phyloP scores from a whole-genome alignment of 2,888 invertebrate species.

The Acrocera orbiculus region DNA sequence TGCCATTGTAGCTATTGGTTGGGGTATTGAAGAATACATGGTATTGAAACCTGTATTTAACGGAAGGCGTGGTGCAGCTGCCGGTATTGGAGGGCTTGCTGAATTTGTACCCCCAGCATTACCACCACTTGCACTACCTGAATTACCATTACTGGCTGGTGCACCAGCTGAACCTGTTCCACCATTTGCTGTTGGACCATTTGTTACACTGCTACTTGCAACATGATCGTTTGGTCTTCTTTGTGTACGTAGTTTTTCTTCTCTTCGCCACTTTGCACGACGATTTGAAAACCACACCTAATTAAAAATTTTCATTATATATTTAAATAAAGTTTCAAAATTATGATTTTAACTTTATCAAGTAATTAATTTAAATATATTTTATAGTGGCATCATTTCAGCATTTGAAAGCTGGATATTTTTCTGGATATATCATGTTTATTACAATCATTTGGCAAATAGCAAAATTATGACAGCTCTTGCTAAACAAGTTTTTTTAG shows the following conservation, averaged over 20 bases:
- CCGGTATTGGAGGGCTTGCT: slow-evolving; percentile 35
- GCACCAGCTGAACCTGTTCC: slow-evolving; percentile 7
- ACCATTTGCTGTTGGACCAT: slow-evolving; percentile 4
- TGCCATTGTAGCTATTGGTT: slow-evolving; percentile 85
- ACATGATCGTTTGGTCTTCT: slow-evolving; percentile 35
- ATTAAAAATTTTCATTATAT: background rate
- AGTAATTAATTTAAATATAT: background rate
- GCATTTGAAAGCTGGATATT: no score
- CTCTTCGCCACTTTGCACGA: slow-evolving; percentile 96
- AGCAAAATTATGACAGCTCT: no score
- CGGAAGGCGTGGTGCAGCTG: slow-evolving; percentile 44
- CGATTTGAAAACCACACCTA: slow-evolving; percentile 98
- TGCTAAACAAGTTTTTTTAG: no score
- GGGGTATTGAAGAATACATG: slow-evolving; percentile 90
- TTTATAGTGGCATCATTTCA: no score
- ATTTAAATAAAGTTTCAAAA: no score
- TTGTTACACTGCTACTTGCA: slow-evolving; percentile 8
- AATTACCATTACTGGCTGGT: slow-evolving; percentile 16
- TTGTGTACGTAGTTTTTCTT: slow-evolving; percentile 94
- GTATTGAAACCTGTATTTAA: slow-evolving; percentile 80
- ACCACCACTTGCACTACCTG: slow-evolving; percentile 32
- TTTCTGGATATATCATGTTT: no score
- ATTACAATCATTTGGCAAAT: no score
- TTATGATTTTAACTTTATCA: background rate
- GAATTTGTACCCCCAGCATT: slow-evolving; percentile 19